phyloP scores from a whole-genome alignment of 2,113 vertebrate species.

The Indicator indicator region DNA sequence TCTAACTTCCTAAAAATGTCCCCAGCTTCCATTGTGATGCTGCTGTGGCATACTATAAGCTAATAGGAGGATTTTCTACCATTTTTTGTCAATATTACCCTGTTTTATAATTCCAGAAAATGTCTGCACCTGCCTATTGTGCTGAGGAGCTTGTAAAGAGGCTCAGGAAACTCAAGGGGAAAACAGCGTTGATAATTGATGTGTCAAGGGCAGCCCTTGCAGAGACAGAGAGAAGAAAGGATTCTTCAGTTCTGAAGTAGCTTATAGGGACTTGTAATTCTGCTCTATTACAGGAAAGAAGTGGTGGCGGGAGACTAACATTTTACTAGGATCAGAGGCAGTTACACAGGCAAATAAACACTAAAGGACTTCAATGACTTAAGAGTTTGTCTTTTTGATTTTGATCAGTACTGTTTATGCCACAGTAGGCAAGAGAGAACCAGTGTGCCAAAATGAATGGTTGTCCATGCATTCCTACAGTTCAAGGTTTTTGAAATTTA shows the following conservation, averaged over 20 bases:
- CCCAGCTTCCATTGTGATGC: neutral
- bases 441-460: neutral
- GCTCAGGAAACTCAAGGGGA: neutral
- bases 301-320: neutral
- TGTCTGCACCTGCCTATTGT: neutral
- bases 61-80: neutral
- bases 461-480: neutral
- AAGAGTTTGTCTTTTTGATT: neutral
- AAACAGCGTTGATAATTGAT: neutral
- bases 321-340: neutral
- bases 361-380: neutral
- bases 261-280: neutral
- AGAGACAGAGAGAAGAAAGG: neutral
- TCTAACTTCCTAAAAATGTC: neutral
- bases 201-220: neutral
- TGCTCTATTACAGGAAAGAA: neutral
- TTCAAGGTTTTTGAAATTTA: neutral
- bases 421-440: neutral
- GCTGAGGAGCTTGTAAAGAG: neutral
- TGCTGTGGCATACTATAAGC: neutral
- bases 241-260: neutral
- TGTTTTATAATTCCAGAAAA: neutral
- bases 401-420: neutral
- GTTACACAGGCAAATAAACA: neutral
- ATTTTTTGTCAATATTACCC: neutral